Conservation (phyloP, 2,797 vertebrate genomes). For the Peromyscus nudipes region DNA sequence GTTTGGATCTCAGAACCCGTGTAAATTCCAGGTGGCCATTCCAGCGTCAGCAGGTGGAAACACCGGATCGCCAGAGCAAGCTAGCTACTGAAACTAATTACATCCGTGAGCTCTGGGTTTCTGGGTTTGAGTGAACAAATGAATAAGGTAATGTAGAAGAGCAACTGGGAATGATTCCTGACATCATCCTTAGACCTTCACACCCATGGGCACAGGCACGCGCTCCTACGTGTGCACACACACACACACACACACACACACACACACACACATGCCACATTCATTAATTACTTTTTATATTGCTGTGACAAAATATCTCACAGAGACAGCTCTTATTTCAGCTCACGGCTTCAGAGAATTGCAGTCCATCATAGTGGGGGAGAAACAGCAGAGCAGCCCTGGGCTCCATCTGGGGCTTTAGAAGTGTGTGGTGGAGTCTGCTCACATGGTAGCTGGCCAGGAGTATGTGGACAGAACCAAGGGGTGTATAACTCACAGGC, state of each 20-base stretch:
- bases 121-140: neutral
- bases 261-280: no score
- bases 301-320: neutral
- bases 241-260: neutral
- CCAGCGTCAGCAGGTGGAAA: neutral
- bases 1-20: neutral
- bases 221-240: no score
- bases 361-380: neutral
- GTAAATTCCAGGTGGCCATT: no score
- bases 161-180: no score
- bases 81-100: neutral
- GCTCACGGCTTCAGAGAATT: neutral
- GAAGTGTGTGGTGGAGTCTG: neutral
- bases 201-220: neutral
- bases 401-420: neutral
- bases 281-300: neutral
- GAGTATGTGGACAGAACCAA: fast-evolving
- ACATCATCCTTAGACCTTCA: neutral
- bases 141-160: neutral
- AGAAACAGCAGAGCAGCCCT: neutral
- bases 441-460: neutral
- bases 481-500: neutral
- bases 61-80: neutral
- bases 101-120: neutral
- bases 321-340: neutral